Conservation (phyloP, 2,888 invertebrate genomes). For the Ferrisia virgata region DNA sequence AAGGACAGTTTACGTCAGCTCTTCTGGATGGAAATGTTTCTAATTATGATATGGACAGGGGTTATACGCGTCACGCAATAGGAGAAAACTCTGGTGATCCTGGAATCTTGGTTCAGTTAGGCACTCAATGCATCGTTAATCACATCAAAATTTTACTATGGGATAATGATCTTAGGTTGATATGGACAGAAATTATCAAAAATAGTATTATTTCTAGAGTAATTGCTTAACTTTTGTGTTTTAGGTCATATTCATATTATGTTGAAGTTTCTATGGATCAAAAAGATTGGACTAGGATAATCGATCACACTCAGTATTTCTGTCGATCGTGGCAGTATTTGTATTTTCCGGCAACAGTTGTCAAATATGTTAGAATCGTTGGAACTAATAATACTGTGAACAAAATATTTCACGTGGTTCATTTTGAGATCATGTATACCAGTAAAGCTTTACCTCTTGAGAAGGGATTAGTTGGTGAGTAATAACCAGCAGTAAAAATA, state of each 20-base stretch:
- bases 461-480: slow-evolving; percentile 63
- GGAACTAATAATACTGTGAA: slow-evolving; percentile 96
- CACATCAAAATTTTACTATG: slow-evolving; percentile 87
- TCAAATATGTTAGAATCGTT: slow-evolving; percentile 74
- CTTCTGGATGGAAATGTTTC: slow-evolving; percentile 84
- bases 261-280: slow-evolving; percentile 93
- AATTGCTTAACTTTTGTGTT: not conserved
- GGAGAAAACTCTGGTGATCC: slow-evolving; percentile 60
- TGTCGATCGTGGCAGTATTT: slow-evolving; percentile 97
- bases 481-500: not conserved
- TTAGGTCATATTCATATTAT: slow-evolving; percentile 80
- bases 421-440: slow-evolving; percentile 85
- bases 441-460: slow-evolving; percentile 68
- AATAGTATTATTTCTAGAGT: not conserved
- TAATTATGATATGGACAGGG: slow-evolving; percentile 89
- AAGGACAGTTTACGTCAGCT: slow-evolving; percentile 84
- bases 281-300: slow-evolving; percentile 88
- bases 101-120: slow-evolving; percentile 80
- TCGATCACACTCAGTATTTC: slow-evolving; percentile 87
- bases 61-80: slow-evolving; percentile 81
- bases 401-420: slow-evolving; percentile 90
- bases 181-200: not conserved
- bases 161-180: slow-evolving; percentile 61
- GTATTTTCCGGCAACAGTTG: slow-evolving; percentile 85
- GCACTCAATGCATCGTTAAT: slow-evolving; percentile 83